Base-by-base conservation (phyloP, 1,140 invertebrate species). In the Drosophila lowei region DNA sequence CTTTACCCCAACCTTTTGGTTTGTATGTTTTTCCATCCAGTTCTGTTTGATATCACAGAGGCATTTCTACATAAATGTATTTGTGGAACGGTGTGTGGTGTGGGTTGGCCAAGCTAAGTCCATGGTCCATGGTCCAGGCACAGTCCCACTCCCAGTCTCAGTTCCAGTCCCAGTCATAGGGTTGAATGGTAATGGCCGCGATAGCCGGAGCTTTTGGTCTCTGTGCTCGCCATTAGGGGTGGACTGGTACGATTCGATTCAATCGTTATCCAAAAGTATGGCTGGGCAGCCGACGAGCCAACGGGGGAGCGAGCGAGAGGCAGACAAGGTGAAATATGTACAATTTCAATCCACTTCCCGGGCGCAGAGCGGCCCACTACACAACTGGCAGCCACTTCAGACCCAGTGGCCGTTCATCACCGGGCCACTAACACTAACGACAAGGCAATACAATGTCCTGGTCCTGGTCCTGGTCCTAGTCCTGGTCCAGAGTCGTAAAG, bases 111-210 rank as follows among this genome's bases (percentile, higher is more conserved):
- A 34, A 34, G 30, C 9, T 8, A 34, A 38, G 34, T 11, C 34
- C 11, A 38, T 13, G 34, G 34, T 38, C 34, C 34, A 38, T 38
- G 34, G 34, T 38, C 34, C 34, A 38, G 11, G 34, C 34, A 30
- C 38, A 43, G 42, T 63, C 46, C 46, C 8, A 38, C 21, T 23
- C 48, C 54, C 52, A 21, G 34, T 50, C 34, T n/a, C 49, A 50
- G 47, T 34, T 48, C 30, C 52, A 23, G 9, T 41, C 23, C 47
- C 54, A 57, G 44, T n/a, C 61, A 79, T 84, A 66, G 79, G 79
- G 79, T 83, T 81, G 79, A 79, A 78, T 57, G 63, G 75, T 64
- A 81, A 83, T 83, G 79, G 79, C 79, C 72, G 73, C 34, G 62
- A 55, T 72, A 52, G 46, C 52, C 50, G 43, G 23, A 54, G 59